A percentile compares a stretch with the other conserved stretches of the same genome.
These are phyloP conservation scores for Acanthococcus lagerstroemiae DNA, from an alignment of 2,888 invertebrate species.

Conservation along the genomic window DNA sequence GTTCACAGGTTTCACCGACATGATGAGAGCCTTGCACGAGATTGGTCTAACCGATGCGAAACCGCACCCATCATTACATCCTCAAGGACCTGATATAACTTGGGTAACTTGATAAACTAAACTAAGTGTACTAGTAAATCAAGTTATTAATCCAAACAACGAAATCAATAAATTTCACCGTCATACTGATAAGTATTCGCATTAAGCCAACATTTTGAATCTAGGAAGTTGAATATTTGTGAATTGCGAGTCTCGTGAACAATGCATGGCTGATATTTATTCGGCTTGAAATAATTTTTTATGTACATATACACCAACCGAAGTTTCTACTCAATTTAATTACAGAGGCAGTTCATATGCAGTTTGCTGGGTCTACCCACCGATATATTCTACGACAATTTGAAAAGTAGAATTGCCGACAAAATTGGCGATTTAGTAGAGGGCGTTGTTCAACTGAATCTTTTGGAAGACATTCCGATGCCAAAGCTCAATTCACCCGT, in stretches of 20 bases:
- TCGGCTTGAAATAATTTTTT: not conserved
- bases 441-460: slow-evolving; percentile 74
- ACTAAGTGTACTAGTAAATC: no score
- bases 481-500: slow-evolving; percentile 77
- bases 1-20: slow-evolving; percentile 67
- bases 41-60: slow-evolving; percentile 79
- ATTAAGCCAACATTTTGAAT: no score
- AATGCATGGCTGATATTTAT: no score
- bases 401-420: slow-evolving; percentile 73
- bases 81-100: slow-evolving; percentile 87
- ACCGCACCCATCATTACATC: slow-evolving; percentile 82
- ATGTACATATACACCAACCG: no score
- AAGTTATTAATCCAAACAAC: no score
- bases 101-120: no score
- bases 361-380: slow-evolving; percentile 70
- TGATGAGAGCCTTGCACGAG: slow-evolving; percentile 74
- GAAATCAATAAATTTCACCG: no score
- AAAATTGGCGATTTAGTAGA: slow-evolving; percentile 61
- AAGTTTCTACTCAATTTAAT: no score
- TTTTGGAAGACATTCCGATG: slow-evolving; percentile 72
- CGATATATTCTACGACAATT: slow-evolving; percentile 86
- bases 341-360: slow-evolving; percentile 72
- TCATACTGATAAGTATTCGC: no score
- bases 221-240: no score
- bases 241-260: no score